Percentiles rank a stretch among this genome's conserved stretches.
Evolutionary conservation across 2,113 vertebrate species (phyloP).

Genomic region (Tragelaphus buxtoni): DNA sequence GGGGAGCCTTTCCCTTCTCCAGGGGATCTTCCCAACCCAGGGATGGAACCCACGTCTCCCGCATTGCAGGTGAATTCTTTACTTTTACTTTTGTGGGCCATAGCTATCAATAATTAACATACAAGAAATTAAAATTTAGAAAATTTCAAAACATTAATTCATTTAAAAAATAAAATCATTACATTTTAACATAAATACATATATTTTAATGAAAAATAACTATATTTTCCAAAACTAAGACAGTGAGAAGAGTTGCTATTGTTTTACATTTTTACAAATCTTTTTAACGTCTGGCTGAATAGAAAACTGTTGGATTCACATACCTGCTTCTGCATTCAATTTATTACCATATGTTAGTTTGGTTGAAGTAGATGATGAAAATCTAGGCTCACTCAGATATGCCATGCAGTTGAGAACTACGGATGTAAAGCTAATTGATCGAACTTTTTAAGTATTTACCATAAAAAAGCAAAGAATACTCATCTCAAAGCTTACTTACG

Average conservation of each 20-base stretch:
- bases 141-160: background rate
- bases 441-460: background rate
- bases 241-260: background rate
- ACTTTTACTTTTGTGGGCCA: background rate
- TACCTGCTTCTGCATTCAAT: background rate
- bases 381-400: background rate
- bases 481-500: conserved; percentile 83
- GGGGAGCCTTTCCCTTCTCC: background rate
- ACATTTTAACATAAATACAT: background rate
- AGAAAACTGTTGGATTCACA: background rate
- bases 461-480: background rate
- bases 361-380: background rate
- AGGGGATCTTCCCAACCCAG: background rate
- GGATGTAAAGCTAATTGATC: background rate
- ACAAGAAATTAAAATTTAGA: conserved; percentile 1
- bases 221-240: background rate
- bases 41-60: background rate
- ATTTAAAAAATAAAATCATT: background rate
- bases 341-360: background rate
- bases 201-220: conserved; percentile 12
- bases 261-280: background rate
- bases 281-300: background rate
- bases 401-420: background rate
- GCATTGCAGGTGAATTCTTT: background rate
- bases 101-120: background rate